A percentile compares a stretch with the other conserved stretches of the same genome.
phyloP scores from a whole-genome alignment of 2,797 vertebrate genomes.

The Pseudomugil gertrudae region DNA sequence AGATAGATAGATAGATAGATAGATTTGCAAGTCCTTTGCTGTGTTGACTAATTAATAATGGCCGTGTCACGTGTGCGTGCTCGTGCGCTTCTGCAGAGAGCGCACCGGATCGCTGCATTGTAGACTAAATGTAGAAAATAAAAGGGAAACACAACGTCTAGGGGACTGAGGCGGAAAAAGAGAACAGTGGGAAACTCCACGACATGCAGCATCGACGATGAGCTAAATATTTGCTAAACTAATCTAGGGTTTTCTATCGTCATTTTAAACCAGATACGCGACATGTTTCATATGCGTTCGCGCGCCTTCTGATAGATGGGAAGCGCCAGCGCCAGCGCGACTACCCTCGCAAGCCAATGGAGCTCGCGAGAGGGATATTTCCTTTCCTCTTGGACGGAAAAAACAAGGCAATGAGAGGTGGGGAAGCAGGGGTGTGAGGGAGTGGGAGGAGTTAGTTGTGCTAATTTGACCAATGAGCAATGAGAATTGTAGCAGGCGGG shows the following conservation, averaged over 20 bases:
- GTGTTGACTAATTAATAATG: slow-evolving; percentile 32
- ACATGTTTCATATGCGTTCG: slow-evolving; percentile 72
- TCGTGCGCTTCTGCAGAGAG: slow-evolving; percentile 6
- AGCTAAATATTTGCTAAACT: slow-evolving; percentile 74
- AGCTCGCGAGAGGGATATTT: slow-evolving; percentile 76
- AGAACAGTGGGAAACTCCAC: slow-evolving; percentile 10
- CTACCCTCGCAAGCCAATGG: slow-evolving; percentile 66
- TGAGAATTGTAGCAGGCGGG: slow-evolving; percentile 33
- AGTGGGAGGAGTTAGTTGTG: not conserved
- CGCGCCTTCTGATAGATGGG: slow-evolving; percentile 72
- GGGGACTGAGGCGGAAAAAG: slow-evolving; percentile 42
- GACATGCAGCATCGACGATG: slow-evolving; percentile 31
- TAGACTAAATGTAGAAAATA: slow-evolving; percentile 31
- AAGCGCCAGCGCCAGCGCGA: slow-evolving; percentile 62
- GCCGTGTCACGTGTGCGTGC: slow-evolving; percentile 27
- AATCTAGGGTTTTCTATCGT: slow-evolving; percentile 58
- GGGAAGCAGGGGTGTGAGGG: not conserved
- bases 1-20: slow-evolving; percentile 19
- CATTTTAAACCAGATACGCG: slow-evolving; percentile 57
- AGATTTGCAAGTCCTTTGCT: not conserved
- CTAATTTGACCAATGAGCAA: slow-evolving; percentile 64
- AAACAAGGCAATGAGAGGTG: slow-evolving; percentile 65
- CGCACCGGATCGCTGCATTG: slow-evolving; percentile 27
- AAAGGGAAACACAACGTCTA: slow-evolving; percentile 24
- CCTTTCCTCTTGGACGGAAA: slow-evolving; percentile 77